phyloP scores from a whole-genome alignment of 2,888 invertebrate species.

The Corbicula japonica region DNA sequence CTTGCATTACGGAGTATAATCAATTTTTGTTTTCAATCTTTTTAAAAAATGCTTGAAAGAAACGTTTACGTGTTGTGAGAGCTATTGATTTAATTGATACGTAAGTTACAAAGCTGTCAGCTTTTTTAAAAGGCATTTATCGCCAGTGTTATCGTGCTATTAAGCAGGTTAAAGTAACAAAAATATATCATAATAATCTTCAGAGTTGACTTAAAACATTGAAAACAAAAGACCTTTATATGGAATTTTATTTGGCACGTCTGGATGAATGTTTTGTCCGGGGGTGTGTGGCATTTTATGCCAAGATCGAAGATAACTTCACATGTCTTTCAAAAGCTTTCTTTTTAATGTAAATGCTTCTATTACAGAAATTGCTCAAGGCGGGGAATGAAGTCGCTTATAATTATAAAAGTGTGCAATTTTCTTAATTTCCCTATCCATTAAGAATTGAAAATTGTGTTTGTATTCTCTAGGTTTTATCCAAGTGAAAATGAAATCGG shows the following conservation, averaged over 20 bases:
- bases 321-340: constrained; percentile 17
- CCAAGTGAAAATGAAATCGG: no score
- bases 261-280: constrained; percentile 46
- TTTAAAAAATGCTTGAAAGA: constrained; percentile 10
- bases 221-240: constrained; percentile 50
- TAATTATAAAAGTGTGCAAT: no score
- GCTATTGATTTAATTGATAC: constrained; percentile 45
- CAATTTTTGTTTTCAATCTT: constrained; percentile 35
- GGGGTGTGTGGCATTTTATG: constrained; percentile 63
- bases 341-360: constrained; percentile 17
- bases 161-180: constrained; percentile 48
- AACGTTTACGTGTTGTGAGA: constrained; percentile 20
- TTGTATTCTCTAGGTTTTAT: no score
- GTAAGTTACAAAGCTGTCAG: constrained; percentile 53
- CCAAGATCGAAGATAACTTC: constrained; percentile 37
- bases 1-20: constrained; percentile 34
- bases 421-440: no score
- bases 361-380: not conserved
- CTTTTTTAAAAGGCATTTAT: constrained; percentile 51
- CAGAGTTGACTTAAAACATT: constrained; percentile 42
- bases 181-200: constrained; percentile 47
- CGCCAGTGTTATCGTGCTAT: constrained; percentile 48
- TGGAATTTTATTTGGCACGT: constrained; percentile 31
- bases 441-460: no score
- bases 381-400: not conserved